phyloP scores from a whole-genome alignment of 2,113 vertebrate genomes.

The Poeciliopsis prolifica region DNA sequence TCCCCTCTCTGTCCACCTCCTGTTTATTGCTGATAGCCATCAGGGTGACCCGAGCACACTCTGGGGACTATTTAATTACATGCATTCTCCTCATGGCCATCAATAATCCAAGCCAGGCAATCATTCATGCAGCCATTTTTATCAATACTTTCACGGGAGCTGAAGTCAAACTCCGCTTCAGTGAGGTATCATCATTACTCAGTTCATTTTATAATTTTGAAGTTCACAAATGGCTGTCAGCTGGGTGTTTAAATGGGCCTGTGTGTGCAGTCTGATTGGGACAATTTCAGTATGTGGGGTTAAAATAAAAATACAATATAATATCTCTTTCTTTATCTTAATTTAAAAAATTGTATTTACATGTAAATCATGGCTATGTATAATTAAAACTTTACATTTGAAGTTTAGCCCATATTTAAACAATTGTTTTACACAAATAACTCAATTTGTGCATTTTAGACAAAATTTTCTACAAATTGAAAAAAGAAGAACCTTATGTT shows the following conservation, averaged over 20 bases:
- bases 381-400: not conserved
- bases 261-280: conserved; percentile 13
- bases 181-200: conserved; percentile 13
- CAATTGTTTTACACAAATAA: not conserved
- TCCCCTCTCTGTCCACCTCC: conserved; percentile 20
- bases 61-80: conserved; percentile 73
- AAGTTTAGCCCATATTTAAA: no score
- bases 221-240: conserved; percentile 24
- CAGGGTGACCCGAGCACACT: conserved; percentile 66
- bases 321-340: not conserved
- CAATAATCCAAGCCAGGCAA: conserved; percentile 68
- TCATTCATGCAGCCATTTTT: conserved; percentile 65
- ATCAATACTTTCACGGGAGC: conserved; percentile 62
- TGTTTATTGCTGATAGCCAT: conserved; percentile 67
- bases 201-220: conserved; percentile 33
- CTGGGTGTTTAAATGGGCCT: conserved; percentile 21
- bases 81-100: conserved; percentile 50
- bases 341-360: not conserved
- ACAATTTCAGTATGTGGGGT: not conserved
- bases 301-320: not conserved
- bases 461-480: not conserved
- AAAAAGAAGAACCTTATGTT: not conserved
- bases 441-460: not conserved
- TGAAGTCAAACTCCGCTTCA: conserved; percentile 29
- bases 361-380: not conserved